phyloP scores from a whole-genome alignment of 2,888 invertebrate species.

The Eupithecia subfuscata region DNA sequence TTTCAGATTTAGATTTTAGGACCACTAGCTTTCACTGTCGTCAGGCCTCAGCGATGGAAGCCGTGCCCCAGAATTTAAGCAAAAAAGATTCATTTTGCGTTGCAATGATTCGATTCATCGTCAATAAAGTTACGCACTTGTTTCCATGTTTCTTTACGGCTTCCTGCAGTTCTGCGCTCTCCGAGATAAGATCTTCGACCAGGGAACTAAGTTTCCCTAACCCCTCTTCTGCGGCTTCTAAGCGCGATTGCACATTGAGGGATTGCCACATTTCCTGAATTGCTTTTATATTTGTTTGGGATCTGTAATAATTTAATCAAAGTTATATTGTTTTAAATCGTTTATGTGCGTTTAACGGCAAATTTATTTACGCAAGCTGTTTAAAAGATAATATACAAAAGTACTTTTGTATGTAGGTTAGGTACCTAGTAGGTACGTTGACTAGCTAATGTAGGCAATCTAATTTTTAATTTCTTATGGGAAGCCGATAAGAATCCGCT shows the following conservation, averaged over 20 bases:
- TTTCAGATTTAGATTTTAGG: neutral
- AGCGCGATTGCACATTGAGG: conserved; percentile 85
- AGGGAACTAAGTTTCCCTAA: conserved; percentile 85
- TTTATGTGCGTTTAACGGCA: neutral
- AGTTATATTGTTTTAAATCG: neutral
- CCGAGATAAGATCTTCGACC: conserved; percentile 82
- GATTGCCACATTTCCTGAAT: conserved; percentile 87
- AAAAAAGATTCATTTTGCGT: neutral
- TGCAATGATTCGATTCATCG: neutral
- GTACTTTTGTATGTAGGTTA: neutral
- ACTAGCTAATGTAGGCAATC: neutral
- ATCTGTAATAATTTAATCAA: conserved; percentile 52
- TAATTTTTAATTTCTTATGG: neutral
- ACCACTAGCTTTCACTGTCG: neutral
- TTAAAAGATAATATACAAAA: neutral
- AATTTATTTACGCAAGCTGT: neutral
- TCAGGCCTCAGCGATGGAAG: neutral
- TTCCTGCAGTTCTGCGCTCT: conserved; percentile 57
- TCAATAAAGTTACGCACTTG: conserved; percentile 35
- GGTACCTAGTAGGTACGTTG: no score
- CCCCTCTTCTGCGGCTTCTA: conserved; percentile 86
- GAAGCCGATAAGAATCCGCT: neutral
- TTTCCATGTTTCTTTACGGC: conserved; percentile 43
- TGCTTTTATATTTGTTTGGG: conserved; percentile 75
- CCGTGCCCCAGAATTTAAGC: neutral